These are phyloP conservation scores for Lepidonotus clava DNA, from an alignment of 2,888 invertebrate genomes.

Conservation along the genomic window DNA sequence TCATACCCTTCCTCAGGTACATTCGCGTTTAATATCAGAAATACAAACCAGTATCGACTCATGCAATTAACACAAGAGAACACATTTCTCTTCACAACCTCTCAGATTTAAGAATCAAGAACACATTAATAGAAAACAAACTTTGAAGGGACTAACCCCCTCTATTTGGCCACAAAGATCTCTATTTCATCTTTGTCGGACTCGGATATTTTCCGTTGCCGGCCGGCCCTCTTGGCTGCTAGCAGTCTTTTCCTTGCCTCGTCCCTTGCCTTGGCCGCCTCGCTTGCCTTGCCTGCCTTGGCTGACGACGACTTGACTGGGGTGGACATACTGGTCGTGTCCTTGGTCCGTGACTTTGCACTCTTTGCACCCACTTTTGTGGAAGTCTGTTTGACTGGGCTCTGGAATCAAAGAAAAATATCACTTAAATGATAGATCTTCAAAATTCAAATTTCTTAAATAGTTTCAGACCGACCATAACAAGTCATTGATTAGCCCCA, in stretches of 20 bases:
- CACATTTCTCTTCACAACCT: too few relatives aligned
- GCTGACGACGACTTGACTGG: slow-evolving; percentile 35
- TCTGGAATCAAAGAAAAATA: not conserved
- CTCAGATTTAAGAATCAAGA: too few relatives aligned
- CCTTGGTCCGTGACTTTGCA: not conserved
- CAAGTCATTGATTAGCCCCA: too few relatives aligned
- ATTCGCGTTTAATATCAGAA: too few relatives aligned
- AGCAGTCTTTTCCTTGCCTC: slow-evolving; percentile 89
- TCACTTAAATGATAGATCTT: not conserved
- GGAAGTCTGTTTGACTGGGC: not conserved
- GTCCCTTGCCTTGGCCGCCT: slow-evolving; percentile 75
- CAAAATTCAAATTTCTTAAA: not conserved
- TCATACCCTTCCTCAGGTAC: too few relatives aligned
- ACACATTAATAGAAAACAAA: not conserved
- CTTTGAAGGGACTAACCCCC: not conserved
- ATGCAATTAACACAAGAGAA: too few relatives aligned
- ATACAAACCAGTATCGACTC: too few relatives aligned
- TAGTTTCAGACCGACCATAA: too few relatives aligned
- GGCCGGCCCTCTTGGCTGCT: slow-evolving; percentile 86
- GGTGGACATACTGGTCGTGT: not conserved
- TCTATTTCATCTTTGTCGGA: slow-evolving; percentile 62
- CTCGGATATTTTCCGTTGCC: slow-evolving; percentile 69
- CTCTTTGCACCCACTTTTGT: not conserved
- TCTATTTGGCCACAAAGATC: slow-evolving; percentile 51
- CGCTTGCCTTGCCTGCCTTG: slow-evolving; percentile 52